Evolutionary conservation across 2,113 vertebrate genomes (phyloP).

Genomic region (Anarhynchus alexandrinus): DNA sequence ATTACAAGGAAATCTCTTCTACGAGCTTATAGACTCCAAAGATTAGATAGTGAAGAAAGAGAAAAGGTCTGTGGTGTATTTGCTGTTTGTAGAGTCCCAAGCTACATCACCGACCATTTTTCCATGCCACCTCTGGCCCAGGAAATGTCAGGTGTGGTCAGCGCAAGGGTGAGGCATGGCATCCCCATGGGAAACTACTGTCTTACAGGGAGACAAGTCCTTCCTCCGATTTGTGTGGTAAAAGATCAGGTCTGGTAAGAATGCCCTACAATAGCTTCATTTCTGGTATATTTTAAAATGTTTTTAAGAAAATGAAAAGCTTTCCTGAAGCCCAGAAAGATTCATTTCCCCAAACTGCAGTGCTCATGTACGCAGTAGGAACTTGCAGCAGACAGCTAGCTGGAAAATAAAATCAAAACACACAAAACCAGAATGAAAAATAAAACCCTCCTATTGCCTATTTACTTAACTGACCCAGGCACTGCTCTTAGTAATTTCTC

Average conservation of each 20-base stretch:
- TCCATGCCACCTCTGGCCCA: too few relatives aligned
- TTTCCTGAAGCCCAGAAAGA: neutral
- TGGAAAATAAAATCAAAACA: neutral
- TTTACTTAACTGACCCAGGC: neutral
- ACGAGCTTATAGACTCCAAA: neutral
- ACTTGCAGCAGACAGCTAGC: neutral
- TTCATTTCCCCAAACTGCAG: neutral
- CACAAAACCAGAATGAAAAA: neutral
- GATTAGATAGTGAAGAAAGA: neutral
- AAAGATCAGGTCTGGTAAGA: neutral
- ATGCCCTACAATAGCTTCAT: fast-evolving
- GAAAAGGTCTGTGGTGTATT: neutral
- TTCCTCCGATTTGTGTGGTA: neutral
- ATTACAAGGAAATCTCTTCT: neutral
- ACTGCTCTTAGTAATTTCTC: neutral
- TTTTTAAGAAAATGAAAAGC: neutral
- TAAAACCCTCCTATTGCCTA: neutral
- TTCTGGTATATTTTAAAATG: neutral
- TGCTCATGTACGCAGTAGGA: neutral
- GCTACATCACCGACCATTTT: neutral
- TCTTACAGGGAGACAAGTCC: neutral
- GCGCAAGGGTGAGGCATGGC: too few relatives aligned
- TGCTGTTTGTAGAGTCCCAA: neutral
- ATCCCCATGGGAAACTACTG: fast-evolving
- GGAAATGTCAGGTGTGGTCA: neutral